phyloP scores from a whole-genome alignment of 2,888 invertebrate genomes.

The Leptura quadrifasciata region DNA sequence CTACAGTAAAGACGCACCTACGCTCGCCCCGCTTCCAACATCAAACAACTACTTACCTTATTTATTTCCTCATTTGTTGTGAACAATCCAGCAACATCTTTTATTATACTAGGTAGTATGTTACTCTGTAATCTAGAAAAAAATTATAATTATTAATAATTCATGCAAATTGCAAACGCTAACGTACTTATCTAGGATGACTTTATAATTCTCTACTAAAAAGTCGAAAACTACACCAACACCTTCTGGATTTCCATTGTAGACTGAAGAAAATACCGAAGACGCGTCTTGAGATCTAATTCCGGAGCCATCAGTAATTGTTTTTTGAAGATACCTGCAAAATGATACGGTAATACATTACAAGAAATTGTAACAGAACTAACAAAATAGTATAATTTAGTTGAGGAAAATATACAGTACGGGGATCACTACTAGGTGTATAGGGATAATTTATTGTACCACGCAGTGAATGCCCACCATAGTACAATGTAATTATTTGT shows the following conservation, averaged over 20 bases:
- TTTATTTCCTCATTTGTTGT: constrained; percentile 48
- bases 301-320: constrained; percentile 60
- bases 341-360: not conserved
- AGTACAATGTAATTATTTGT: too few relatives aligned
- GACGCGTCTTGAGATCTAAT: constrained; percentile 74
- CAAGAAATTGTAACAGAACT: not conserved
- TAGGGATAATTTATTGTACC: too few relatives aligned
- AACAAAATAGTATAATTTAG: too few relatives aligned
- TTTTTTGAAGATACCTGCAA: constrained; percentile 60
- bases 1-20: too few relatives aligned
- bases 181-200: constrained; percentile 62
- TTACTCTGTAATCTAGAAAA: constrained; percentile 50
- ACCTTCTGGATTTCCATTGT: constrained; percentile 75
- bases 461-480: too few relatives aligned
- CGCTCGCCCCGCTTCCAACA: too few relatives aligned
- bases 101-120: constrained; percentile 48
- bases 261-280: constrained; percentile 74
- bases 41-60: constrained; percentile 34
- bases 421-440: too few relatives aligned
- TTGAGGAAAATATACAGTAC: not conserved
- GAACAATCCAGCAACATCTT: constrained; percentile 52
- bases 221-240: constrained; percentile 75
- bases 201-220: constrained; percentile 70
- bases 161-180: not conserved
- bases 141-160: constrained; percentile 1